These are phyloP conservation scores for Anabacerthia variegaticeps DNA, from an alignment of 2,797 vertebrate species.

Conservation along the genomic window DNA sequence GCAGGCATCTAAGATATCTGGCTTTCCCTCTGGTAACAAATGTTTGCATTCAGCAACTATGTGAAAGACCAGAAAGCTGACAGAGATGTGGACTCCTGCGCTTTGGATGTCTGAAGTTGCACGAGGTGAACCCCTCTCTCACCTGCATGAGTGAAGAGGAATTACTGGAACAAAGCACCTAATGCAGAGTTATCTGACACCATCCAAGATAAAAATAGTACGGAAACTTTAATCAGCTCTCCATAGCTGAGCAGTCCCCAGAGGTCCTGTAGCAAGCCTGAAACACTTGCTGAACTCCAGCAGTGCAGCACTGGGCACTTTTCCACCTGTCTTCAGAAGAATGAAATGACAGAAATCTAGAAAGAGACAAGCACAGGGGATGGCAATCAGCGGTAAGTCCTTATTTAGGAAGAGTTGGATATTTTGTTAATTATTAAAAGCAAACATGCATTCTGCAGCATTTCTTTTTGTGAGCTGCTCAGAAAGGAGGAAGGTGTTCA, in stretches of 20 bases:
- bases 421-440: neutral
- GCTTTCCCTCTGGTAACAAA: neutral
- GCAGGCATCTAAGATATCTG: neutral
- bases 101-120: neutral
- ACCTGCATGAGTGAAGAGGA: neutral
- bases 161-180: neutral
- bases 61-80: neutral
- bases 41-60: neutral
- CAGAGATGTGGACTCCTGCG: neutral
- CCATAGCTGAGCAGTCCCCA: neutral
- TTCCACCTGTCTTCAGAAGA: neutral
- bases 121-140: fast-evolving
- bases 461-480: neutral
- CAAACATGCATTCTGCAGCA: neutral
- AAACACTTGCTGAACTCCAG: slow-evolving; percentile 1
- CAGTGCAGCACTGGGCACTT: neutral
- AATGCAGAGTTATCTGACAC: neutral
- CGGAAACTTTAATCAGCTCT: neutral
- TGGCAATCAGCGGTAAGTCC: neutral
- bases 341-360: neutral
- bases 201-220: neutral
- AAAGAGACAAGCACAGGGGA: neutral
- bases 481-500: neutral
- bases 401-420: neutral
- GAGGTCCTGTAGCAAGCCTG: neutral